These are phyloP conservation scores for Chelonus insularis DNA, from an alignment of 1,140 invertebrate species.

Conservation along the genomic window DNA sequence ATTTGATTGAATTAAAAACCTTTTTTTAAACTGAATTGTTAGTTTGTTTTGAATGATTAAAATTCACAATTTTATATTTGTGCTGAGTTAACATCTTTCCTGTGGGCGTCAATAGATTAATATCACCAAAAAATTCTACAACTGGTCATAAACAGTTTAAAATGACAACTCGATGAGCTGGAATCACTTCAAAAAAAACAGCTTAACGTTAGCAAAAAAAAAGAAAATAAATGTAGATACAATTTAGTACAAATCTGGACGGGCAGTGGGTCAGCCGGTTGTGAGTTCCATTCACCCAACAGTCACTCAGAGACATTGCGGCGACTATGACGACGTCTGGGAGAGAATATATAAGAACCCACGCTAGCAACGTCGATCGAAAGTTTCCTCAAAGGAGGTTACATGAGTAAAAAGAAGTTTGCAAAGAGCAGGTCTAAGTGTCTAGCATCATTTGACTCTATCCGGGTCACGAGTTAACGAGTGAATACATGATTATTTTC, in stretches of 20 bases:
- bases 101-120: no score
- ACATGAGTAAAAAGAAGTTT: conserved; percentile 13
- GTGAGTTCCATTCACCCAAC: conserved; percentile 30
- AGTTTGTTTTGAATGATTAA: no score
- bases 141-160: no score
- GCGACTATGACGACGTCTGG: conserved; percentile 8
- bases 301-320: conserved; percentile 9
- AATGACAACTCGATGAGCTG: no score
- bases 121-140: no score
- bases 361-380: conserved; percentile 11
- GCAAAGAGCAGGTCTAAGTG: not conserved
- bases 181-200: no score
- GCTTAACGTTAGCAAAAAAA: conserved; percentile 6
- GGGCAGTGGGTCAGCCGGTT: conserved; percentile 34
- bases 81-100: no score
- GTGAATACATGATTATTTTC: conserved; percentile 5
- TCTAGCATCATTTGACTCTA: conserved; percentile 12
- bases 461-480: conserved; percentile 13
- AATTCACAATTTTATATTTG: no score
- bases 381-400: conserved; percentile 16
- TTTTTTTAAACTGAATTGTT: no score
- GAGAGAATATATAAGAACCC: conserved; percentile 9
- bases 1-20: no score
- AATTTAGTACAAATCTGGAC: conserved; percentile 32
- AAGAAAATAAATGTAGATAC: conserved; percentile 19